A percentile compares a stretch with the other conserved stretches of the same genome.
Conservation (phyloP, 1,140 invertebrate species). For the Coelopa frigida region DNA sequence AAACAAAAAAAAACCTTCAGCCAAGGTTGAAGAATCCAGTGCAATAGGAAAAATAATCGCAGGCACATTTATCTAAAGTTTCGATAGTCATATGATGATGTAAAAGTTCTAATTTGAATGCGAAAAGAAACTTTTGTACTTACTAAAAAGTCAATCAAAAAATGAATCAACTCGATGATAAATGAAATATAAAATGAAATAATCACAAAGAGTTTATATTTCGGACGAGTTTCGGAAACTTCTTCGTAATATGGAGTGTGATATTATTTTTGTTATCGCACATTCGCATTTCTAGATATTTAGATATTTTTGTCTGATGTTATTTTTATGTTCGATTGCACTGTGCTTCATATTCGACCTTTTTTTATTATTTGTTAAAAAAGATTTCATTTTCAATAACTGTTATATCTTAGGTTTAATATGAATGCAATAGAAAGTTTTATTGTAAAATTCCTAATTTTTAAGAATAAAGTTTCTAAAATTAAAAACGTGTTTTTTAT, state of each 20-base stretch:
- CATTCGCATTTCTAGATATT: too few species aligned
- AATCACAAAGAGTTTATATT: too few species aligned
- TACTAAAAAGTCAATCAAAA: conserved; percentile 1
- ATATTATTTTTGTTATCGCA: background rate
- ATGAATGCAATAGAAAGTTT: conserved; percentile 5
- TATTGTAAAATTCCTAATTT: background rate
- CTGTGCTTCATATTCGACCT: too few species aligned
- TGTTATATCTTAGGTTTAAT: conserved; percentile 1
- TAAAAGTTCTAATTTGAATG: conserved; percentile 5
- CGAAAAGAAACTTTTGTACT: conserved; percentile 3
- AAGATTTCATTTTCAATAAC: conserved; percentile 6
- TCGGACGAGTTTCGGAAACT: conserved; percentile 7
- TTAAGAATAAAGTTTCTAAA: conserved; percentile 6
- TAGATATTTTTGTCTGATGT: too few species aligned
- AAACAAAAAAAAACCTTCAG: conserved; percentile 1
- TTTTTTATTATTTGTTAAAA: too few species aligned
- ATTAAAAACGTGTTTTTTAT: too few species aligned
- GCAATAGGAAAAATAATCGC: too few species aligned
- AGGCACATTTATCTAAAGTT: too few species aligned
- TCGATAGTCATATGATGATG: conserved; percentile 6
- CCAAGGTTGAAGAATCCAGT: too few species aligned
- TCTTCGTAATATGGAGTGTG: conserved; percentile 2
- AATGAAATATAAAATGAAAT: conserved; percentile 2
- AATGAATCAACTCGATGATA: conserved; percentile 2
- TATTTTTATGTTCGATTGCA: too few species aligned